A percentile compares a stretch with the other conserved stretches of the same genome.
Evolutionary conservation across 2,113 vertebrate genomes (phyloP).

Genomic region (Cynopterus brachyotis): DNA sequence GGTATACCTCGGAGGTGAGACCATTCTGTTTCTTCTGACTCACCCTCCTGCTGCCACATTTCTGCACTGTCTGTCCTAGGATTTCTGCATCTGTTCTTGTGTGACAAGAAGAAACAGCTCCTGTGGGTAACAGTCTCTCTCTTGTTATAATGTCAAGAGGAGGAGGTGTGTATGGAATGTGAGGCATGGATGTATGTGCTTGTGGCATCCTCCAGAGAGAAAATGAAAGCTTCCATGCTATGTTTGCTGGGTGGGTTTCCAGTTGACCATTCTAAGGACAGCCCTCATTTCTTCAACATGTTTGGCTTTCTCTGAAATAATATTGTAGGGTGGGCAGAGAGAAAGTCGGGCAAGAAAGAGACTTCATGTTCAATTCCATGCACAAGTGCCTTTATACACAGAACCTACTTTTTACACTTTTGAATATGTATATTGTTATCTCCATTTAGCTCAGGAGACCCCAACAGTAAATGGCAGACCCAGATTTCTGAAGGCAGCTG

Average conservation of each 20-base stretch:
- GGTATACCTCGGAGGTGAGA: conserved; percentile 17
- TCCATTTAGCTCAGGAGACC: neutral
- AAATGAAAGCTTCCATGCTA: neutral
- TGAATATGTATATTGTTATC: neutral
- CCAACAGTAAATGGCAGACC: neutral
- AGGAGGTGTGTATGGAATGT: conserved; percentile 44
- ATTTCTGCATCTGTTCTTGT: conserved; percentile 61
- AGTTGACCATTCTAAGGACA: neutral
- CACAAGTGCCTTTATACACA: neutral
- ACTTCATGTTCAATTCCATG: neutral
- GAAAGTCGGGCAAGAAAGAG: neutral
- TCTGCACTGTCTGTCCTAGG: conserved; percentile 45
- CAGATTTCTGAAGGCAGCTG: neutral
- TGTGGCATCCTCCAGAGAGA: neutral
- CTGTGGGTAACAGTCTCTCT: conserved; percentile 26
- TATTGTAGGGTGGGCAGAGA: neutral
- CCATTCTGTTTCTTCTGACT: conserved; percentile 39
- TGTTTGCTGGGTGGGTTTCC: neutral
- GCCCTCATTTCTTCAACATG: neutral
- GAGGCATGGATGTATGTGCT: neutral
- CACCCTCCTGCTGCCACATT: conserved; percentile 29
- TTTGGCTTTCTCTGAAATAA: neutral
- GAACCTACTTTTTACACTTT: neutral
- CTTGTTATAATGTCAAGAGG: conserved; percentile 64
- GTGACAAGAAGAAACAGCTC: conserved; percentile 67